Base-by-base conservation (phyloP, 2,797 vertebrate species). In the Echiichthys vipera region DNA sequence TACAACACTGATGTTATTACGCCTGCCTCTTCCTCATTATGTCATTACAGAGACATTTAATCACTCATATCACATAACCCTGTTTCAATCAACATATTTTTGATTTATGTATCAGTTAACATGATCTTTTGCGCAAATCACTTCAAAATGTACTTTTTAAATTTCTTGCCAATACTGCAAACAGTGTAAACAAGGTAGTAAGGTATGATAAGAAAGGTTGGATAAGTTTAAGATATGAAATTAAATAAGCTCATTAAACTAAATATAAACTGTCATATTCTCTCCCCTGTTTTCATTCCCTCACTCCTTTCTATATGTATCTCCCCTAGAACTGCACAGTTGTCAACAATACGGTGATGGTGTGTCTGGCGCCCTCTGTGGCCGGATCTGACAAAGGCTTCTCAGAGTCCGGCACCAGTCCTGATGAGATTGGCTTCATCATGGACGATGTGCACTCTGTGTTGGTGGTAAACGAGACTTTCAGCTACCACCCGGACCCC, bases 381-480 rank as follows among this genome's bases (percentile, higher is more conserved):
- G 95, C 95, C 11, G 95, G 92, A 29, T 94, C 95, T 0, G 78
- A 91, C 3, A 95, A 94, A 59, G 93, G 84, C 58, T 96, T 97
- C 13, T 95, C 95, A 0, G 98, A 98, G 75, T 78, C 91, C 0
- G 97, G 97, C 0, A 97, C 95, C 88, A 94, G 95, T 63, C 98
- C 98, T 0, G 98, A 99, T 1, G 97, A 99, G 93, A 96, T 99
- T 0, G 98, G 98, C 65, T 99, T 99, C 1, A 15, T 98, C 90
- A 99, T 99, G 98, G 98, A 99, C 78, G 95, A 97, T 0, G 98
- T 99, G 61, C 96, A 93, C 22, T 87, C 97, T 0, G 91, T 98
- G 77, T 93, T 97, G 63, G 95, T 97, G 68, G 94, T 99, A 79
- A 99, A 99, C 65, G 90, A 95, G 83, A 96, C 96, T 3, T 99